A percentile compares a stretch with the other conserved stretches of the same genome.
phyloP scores from a whole-genome alignment of 2,888 invertebrate genomes.

The Amorpha juglandis region DNA sequence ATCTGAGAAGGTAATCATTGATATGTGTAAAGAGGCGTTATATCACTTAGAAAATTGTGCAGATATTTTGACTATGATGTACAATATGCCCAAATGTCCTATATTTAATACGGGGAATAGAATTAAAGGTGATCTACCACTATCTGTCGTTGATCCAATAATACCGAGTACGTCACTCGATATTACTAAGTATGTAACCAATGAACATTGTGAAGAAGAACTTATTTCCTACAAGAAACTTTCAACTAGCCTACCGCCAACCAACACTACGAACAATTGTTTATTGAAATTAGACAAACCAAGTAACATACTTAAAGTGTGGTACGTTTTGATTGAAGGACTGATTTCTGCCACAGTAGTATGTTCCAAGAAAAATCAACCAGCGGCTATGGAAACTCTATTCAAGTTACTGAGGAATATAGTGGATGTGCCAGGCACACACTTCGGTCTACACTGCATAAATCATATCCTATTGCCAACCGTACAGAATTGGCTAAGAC shows the following conservation, averaged over 20 bases:
- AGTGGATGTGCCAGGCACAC: constrained; percentile 91
- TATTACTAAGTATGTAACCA: constrained; percentile 87
- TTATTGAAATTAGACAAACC: constrained; percentile 89
- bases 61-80: constrained; percentile 95
- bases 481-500: constrained; percentile 96
- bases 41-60: constrained; percentile 94
- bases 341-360: constrained; percentile 91
- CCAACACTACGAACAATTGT: constrained; percentile 81
- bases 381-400: constrained; percentile 93
- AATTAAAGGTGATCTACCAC: constrained; percentile 90
- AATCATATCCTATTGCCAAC: constrained; percentile 96
- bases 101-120: constrained; percentile 95
- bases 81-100: constrained; percentile 97
- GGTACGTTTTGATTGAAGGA: constrained; percentile 95
- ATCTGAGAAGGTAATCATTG: constrained; percentile 78
- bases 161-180: constrained; percentile 89
- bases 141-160: constrained; percentile 93
- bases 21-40: constrained; percentile 90
- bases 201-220: constrained; percentile 87
- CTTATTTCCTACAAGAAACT: constrained; percentile 87
- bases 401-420: constrained; percentile 93
- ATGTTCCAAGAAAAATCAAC: constrained; percentile 94
- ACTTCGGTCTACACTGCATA: constrained; percentile 95
- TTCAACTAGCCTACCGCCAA: constrained; percentile 78
- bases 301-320: constrained; percentile 93